phyloP scores from a whole-genome alignment of 2,797 vertebrate species.

The Lates japonicus region DNA sequence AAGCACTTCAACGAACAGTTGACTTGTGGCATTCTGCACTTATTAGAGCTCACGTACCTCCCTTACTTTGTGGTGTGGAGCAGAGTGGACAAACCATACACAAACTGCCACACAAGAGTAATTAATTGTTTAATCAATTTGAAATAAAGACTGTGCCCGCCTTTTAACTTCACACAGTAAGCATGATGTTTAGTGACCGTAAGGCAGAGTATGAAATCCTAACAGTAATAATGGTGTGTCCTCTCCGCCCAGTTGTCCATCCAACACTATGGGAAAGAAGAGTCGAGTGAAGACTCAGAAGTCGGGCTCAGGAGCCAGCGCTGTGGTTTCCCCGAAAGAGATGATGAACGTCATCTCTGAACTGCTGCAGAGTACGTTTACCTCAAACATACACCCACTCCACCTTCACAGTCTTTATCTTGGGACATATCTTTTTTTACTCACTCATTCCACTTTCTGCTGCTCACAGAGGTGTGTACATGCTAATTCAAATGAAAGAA shows the following conservation, averaged over 20 bases:
- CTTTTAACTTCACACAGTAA: not conserved
- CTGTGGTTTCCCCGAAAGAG: slow-evolving; percentile 93
- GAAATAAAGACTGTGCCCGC: no score
- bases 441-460: not conserved
- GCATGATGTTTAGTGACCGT: not conserved
- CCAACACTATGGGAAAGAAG: slow-evolving; percentile 95
- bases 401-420: not conserved
- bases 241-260: slow-evolving; percentile 65
- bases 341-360: slow-evolving; percentile 95
- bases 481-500: not conserved
- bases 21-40: not conserved
- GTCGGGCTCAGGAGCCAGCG: slow-evolving; percentile 91
- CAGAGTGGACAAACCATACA: no score
- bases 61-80: no score
- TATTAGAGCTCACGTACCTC: not conserved
- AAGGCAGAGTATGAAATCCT: not conserved
- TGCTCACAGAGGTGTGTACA: not conserved
- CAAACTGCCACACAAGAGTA: no score
- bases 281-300: slow-evolving; percentile 98
- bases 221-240: slow-evolving; percentile 12
- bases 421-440: no score
- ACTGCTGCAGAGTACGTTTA: slow-evolving; percentile 93
- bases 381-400: not conserved
- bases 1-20: not conserved
- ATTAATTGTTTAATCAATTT: no score